These are phyloP conservation scores for Laterallus jamaicensis DNA, from an alignment of 2,113 vertebrate species.

Conservation along the genomic window DNA sequence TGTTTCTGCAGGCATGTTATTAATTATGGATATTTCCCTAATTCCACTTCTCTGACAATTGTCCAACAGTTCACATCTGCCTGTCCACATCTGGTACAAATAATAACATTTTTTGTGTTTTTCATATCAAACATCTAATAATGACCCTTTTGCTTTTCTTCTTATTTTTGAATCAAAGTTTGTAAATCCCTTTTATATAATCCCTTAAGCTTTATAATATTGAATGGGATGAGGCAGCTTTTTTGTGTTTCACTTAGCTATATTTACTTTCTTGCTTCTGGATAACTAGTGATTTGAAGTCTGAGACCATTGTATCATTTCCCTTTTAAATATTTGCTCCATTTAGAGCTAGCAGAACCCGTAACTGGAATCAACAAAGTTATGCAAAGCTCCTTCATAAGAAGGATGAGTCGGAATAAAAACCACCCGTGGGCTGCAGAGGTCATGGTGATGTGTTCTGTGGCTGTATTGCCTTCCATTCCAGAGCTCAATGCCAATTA, in stretches of 20 bases:
- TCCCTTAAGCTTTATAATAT: conserved; percentile 54
- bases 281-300: background rate
- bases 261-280: conserved; percentile 26
- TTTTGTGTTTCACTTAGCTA: conserved; percentile 2
- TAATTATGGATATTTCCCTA: conserved; percentile 50
- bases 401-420: background rate
- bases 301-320: conserved; percentile 13
- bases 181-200: conserved; percentile 50
- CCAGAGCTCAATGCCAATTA: background rate
- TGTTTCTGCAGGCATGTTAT: conserved; percentile 47
- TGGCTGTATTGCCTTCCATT: background rate
- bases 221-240: conserved; percentile 47
- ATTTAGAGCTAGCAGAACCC: background rate
- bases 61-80: conserved; percentile 25
- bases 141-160: conserved; percentile 58
- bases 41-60: conserved; percentile 29
- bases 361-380: background rate
- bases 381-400: conserved; percentile 12
- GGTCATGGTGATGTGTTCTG: background rate
- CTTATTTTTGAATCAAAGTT: conserved; percentile 51
- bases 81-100: conserved; percentile 65
- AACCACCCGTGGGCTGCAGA: background rate
- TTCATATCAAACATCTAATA: conserved; percentile 29
- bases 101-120: conserved; percentile 29
- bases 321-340: background rate